Evolutionary conservation across 2,113 vertebrate genomes (phyloP).

Genomic region (Archocentrus centrarchus): DNA sequence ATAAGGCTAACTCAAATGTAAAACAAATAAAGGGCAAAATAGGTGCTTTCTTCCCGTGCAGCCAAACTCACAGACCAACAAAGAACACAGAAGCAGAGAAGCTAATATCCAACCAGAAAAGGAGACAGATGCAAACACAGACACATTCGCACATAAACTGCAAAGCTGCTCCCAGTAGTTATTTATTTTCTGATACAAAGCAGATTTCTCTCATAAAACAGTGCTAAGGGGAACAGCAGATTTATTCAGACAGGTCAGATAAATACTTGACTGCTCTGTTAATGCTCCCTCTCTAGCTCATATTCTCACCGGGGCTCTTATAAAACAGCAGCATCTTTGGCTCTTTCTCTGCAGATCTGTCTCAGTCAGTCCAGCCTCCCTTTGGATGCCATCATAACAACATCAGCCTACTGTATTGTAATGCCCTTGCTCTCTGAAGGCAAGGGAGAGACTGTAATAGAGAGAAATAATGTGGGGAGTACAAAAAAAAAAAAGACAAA

Average conservation of each 20-base stretch:
- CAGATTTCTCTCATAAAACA: slow-evolving; percentile 40
- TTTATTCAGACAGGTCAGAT: slow-evolving; percentile 44
- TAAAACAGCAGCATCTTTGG: slow-evolving; percentile 43
- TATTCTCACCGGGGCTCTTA: slow-evolving; percentile 35
- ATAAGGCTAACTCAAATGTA: slow-evolving; percentile 17
- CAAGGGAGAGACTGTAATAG: background rate
- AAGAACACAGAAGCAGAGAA: slow-evolving; percentile 7
- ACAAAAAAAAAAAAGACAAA: background rate
- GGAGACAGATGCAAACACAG: slow-evolving; percentile 35
- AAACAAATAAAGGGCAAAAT: slow-evolving; percentile 27
- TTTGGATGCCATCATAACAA: slow-evolving; percentile 57
- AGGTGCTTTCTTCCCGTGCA: background rate
- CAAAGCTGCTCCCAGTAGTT: slow-evolving; percentile 19
- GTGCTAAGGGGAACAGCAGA: slow-evolving; percentile 6
- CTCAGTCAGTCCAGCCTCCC: slow-evolving; percentile 37
- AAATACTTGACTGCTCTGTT: slow-evolving; percentile 49
- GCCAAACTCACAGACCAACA: background rate
- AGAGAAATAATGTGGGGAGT: background rate
- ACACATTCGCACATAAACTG: slow-evolving; percentile 36
- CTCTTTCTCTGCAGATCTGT: slow-evolving; percentile 48
- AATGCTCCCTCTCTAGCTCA: slow-evolving; percentile 4
- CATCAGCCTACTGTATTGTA: slow-evolving; percentile 26
- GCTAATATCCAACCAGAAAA: slow-evolving; percentile 27
- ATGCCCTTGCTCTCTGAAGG: background rate
- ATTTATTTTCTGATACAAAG: slow-evolving; percentile 52